A percentile compares a stretch with the other conserved stretches of the same genome.
Conservation (phyloP, 2,888 invertebrate species). For the Leptinotarsa juncta region DNA sequence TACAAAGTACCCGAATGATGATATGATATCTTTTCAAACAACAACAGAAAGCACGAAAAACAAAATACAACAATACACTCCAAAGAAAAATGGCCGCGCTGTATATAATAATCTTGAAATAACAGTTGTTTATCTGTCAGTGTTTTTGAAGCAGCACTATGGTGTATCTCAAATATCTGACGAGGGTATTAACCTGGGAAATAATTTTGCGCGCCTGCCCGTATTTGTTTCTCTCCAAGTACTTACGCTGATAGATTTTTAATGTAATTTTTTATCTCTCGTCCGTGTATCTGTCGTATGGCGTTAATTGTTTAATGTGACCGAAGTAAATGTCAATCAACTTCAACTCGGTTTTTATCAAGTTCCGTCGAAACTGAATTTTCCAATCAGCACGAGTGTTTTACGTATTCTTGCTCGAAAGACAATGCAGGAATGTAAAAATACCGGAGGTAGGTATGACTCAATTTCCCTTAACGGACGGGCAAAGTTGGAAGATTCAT, state of each 20-base stretch:
- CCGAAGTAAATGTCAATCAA: slow-evolving; percentile 2
- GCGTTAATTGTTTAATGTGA: slow-evolving; percentile 1
- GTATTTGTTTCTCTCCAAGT: background rate
- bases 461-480: slow-evolving; percentile 43
- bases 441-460: slow-evolving; percentile 43
- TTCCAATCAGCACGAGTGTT: slow-evolving; percentile 7
- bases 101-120: too few species aligned
- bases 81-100: too few species aligned
- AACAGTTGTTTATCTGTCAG: too few species aligned
- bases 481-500: slow-evolving; percentile 30
- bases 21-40: too few species aligned
- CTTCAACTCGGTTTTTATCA: slow-evolving; percentile 13
- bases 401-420: slow-evolving; percentile 21
- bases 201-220: too few species aligned
- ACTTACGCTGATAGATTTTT: background rate
- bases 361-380: slow-evolving; percentile 14
- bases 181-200: too few species aligned
- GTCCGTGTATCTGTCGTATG: background rate
- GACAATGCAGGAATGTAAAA: slow-evolving; percentile 27
- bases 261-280: background rate
- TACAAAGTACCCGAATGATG: too few species aligned
- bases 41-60: too few species aligned
- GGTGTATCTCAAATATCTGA: too few species aligned
- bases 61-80: too few species aligned
- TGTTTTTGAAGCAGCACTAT: too few species aligned